Base-by-base conservation (phyloP, 1,140 invertebrate species). In the Drosophila grimshawi region DNA sequence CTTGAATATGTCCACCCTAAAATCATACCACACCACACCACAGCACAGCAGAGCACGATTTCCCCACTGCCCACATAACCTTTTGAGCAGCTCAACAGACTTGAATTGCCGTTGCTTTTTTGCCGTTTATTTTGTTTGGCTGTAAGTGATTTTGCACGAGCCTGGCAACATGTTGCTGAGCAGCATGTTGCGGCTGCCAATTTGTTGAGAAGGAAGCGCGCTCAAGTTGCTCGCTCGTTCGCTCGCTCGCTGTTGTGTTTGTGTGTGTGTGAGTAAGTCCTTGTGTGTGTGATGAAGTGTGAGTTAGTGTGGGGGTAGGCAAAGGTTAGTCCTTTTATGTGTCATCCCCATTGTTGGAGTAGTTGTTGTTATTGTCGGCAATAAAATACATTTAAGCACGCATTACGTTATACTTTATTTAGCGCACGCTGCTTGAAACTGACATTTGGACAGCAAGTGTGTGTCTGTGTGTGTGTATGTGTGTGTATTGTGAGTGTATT, bases 321-420 rank as follows among this genome's bases (percentile, higher is more conserved):
- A 56, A 64, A 70, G 66, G 72, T 75, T 75, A 74, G 72, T 75
- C 67, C 67, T 69, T 75, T 75, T 75, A 59, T 75, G 55, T 75
- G 72, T 75, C 67, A 70, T 60, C 67, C 67, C 59, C 66, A 70
- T 75, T 57, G 55, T 66, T 62, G 53, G 29, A 61, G 59, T 74
- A 48, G 49, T 66, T 85, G 67, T 51, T 80, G 72, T 43, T 82
- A 60, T 63, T 75, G 67, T 57, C 70, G 85, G 80, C 75, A 89
- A 89, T 89, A 88, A 88, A 88, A 89, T 85, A 78, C 85, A 88
- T 89, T 88, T 89, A 88, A 85, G 85, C 77, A 89, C 85, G 86
- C 85, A 88, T 88, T 76, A 75, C 72, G 66, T 75, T 75, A 69
- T 86, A 83, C 86, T 65, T 85, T 89, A 89, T 89, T 85, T 74